Percentiles rank a stretch among this genome's conserved stretches.
Conservation (phyloP, 2,888 invertebrate species). For the Eristalis tenax region DNA sequence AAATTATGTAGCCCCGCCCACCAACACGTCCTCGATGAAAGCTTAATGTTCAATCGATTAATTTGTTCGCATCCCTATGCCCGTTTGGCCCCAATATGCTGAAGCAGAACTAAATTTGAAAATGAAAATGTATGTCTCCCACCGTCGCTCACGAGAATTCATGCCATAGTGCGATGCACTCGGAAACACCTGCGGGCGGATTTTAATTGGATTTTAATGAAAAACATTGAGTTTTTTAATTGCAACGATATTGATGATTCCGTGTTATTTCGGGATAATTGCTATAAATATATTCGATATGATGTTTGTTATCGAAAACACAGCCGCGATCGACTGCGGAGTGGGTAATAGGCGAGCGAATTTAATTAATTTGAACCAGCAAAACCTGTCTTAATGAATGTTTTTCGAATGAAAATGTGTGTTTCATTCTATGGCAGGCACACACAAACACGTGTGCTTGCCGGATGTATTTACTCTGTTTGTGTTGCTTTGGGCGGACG, state of each 20-base stretch:
- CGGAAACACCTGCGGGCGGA: constrained; percentile 56
- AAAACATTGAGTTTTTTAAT: constrained; percentile 60
- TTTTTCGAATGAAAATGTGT: neutral
- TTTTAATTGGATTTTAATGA: constrained; percentile 70
- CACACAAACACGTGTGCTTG: neutral
- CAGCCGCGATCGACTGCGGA: neutral
- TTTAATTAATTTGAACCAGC: constrained; percentile 61
- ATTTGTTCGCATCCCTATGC: constrained; percentile 12
- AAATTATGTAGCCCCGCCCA: neutral
- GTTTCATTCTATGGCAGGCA: neutral
- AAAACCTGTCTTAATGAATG: constrained; percentile 30
- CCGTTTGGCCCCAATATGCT: constrained; percentile 17
- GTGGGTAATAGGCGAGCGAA: constrained; percentile 29
- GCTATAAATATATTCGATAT: constrained; percentile 64
- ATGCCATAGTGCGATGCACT: constrained; percentile 13
- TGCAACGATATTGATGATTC: constrained; percentile 50
- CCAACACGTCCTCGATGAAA: neutral
- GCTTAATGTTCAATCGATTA: constrained; percentile 39
- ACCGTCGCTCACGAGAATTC: neutral
- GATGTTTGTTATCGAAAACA: constrained; percentile 40
- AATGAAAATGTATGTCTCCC: constrained; percentile 22
- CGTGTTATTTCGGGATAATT: constrained; percentile 63
- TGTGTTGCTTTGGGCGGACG: neutral
- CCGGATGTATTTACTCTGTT: neutral
- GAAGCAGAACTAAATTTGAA: constrained; percentile 22